Conservation (phyloP, 2,888 invertebrate genomes). For the Ditula angustiorana region DNA sequence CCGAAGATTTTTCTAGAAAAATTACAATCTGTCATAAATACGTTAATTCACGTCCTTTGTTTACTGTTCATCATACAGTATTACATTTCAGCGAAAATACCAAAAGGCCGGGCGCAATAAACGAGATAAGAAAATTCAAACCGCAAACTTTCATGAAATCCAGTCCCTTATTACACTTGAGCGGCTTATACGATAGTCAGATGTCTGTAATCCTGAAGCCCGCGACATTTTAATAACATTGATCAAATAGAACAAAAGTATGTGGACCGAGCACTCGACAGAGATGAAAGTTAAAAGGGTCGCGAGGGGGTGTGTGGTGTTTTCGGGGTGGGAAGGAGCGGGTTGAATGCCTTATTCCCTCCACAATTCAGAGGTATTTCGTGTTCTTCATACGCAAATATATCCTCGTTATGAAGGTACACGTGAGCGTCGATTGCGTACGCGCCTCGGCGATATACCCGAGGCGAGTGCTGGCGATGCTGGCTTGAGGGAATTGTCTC, state of each 20-base stretch:
- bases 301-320: slow-evolving; percentile 66
- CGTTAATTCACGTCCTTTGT: slow-evolving; percentile 41
- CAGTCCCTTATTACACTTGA: slow-evolving; percentile 46
- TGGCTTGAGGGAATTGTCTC: slow-evolving; percentile 70
- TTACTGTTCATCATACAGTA: slow-evolving; percentile 7
- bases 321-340: slow-evolving; percentile 62
- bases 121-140: slow-evolving; percentile 41
- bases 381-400: slow-evolving; percentile 86
- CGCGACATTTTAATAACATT: slow-evolving; percentile 86
- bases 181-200: slow-evolving; percentile 74
- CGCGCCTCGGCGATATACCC: slow-evolving; percentile 70
- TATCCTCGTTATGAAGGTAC: slow-evolving; percentile 84
- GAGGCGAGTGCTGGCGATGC: slow-evolving; percentile 51
- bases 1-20: neutral
- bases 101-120: slow-evolving; percentile 37
- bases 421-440: slow-evolving; percentile 84
- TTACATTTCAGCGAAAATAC: slow-evolving; percentile 28
- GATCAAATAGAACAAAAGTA: slow-evolving; percentile 86
- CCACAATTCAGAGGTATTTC: slow-evolving; percentile 86
- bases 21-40: slow-evolving; percentile 38
- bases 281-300: slow-evolving; percentile 86
- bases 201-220: slow-evolving; percentile 80
- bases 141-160: slow-evolving; percentile 41
- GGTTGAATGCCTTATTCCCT: slow-evolving; percentile 85
- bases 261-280: slow-evolving; percentile 85